phyloP scores from a whole-genome alignment of 2,113 vertebrate genomes.

The Stercorarius parasiticus region DNA sequence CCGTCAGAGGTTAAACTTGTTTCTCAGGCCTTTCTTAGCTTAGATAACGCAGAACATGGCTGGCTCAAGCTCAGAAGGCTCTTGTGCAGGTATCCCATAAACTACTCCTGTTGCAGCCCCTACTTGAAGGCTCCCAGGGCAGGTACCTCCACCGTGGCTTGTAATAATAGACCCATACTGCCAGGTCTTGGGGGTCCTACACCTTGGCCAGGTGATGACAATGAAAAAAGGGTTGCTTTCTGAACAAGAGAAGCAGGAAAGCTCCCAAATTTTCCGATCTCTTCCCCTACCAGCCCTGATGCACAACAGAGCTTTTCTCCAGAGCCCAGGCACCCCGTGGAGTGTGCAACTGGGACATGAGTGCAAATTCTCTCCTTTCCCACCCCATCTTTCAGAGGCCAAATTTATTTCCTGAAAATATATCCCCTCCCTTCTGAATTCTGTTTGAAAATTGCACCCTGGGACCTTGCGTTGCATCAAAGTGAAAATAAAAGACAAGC shows the following conservation, averaged over 20 bases:
- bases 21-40: not conserved
- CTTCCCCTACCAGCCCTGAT: not conserved
- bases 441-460: not conserved
- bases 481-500: not conserved
- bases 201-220: not conserved
- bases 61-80: not conserved
- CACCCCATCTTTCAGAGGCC: not conserved
- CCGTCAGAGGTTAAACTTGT: not conserved
- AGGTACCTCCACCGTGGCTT: not conserved
- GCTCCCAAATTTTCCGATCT: not conserved
- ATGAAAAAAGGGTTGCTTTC: not conserved
- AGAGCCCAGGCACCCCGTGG: not conserved
- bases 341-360: accelerated
- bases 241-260: not conserved
- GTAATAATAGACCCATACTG: not conserved
- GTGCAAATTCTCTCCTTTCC: not conserved
- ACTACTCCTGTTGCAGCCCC: not conserved
- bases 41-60: not conserved
- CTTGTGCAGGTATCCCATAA: not conserved
- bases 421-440: not conserved
- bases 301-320: not conserved
- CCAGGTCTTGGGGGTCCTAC: not conserved
- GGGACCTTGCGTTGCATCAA: not conserved
- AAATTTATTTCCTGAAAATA: not conserved
- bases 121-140: not conserved